phyloP scores from a whole-genome alignment of 1,140 invertebrate species.

The Galendromus occidentalis region DNA sequence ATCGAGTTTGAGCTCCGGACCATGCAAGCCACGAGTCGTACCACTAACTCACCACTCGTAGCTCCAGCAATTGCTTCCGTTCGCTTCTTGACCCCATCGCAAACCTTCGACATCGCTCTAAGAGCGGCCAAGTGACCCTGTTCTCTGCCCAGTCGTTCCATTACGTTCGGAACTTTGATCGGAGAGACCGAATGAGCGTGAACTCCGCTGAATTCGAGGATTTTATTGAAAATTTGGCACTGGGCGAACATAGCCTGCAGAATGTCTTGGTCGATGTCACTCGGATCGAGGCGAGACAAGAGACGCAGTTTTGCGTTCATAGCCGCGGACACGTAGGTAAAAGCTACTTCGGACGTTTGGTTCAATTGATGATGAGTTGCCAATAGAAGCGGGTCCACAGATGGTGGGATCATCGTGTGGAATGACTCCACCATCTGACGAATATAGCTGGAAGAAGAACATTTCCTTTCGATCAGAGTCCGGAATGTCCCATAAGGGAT shows the following conservation, averaged over 20 bases:
- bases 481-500: neutral
- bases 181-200: neutral
- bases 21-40: neutral
- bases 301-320: neutral
- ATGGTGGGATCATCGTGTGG: constrained; percentile 10
- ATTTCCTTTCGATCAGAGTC: no score
- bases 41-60: neutral
- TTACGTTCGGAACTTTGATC: neutral
- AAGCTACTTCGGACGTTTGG: constrained; percentile 1
- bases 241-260: constrained; percentile 4
- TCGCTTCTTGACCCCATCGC: neutral
- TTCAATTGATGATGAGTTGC: constrained; percentile 1
- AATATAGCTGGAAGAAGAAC: neutral
- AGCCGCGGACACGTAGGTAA: neutral
- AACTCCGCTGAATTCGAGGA: constrained; percentile 7
- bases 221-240: constrained; percentile 11
- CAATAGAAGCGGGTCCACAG: constrained; percentile 7
- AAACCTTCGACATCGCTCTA: neutral
- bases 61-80: neutral
- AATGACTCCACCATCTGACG: constrained; percentile 12
- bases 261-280: neutral
- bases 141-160: neutral
- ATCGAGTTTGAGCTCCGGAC: neutral
- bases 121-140: neutral
- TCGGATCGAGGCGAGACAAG: neutral